Evolutionary conservation across 2,888 invertebrate genomes (phyloP).

Genomic region (Cylindroiulus punctatus): DNA sequence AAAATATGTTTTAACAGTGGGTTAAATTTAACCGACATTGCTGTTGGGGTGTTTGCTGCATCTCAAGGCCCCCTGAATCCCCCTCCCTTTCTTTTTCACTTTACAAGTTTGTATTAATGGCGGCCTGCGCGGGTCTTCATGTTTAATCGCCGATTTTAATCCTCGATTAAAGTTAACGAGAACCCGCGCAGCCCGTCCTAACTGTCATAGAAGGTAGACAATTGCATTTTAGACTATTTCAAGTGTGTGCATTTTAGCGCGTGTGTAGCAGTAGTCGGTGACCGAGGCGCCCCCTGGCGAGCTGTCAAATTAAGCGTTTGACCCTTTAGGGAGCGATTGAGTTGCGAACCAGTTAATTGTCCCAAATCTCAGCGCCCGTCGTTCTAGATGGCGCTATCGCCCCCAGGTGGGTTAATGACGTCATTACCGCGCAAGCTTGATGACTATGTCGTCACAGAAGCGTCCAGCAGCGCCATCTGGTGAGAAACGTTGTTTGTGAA

Average conservation of each 20-base stretch:
- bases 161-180: background rate
- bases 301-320: background rate
- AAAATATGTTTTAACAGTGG: too few species aligned
- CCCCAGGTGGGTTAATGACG: background rate
- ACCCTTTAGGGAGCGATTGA: background rate
- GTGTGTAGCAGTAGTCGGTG: background rate
- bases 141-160: background rate
- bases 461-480: too few species aligned
- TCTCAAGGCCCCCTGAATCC: background rate
- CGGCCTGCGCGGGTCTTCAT: background rate
- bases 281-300: slow-evolving; percentile 6
- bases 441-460: background rate
- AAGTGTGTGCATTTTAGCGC: background rate
- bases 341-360: background rate
- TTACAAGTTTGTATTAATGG: background rate
- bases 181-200: background rate
- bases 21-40: background rate
- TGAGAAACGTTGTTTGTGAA: too few species aligned
- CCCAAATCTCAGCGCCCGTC: too few species aligned
- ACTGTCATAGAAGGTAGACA: background rate
- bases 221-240: background rate
- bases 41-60: too few species aligned
- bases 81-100: background rate
- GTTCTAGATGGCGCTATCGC: background rate
- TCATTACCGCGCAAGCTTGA: background rate